Evolutionary conservation across 1,140 invertebrate species (phyloP).

Genomic region (Eupristina koningsbergeri): DNA sequence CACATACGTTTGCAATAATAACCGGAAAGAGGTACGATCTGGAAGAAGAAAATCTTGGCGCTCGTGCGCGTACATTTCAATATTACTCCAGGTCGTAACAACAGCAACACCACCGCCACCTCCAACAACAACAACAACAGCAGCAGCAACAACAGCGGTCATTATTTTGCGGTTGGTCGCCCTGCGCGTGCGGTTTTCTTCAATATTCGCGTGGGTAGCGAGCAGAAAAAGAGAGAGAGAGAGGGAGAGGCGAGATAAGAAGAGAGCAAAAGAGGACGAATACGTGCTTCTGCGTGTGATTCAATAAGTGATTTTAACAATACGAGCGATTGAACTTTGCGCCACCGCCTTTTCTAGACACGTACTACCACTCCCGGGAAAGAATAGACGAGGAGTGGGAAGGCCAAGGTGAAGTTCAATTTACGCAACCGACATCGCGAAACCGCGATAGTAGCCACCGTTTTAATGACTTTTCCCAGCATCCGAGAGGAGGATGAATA

Average conservation of each 20-base stretch:
- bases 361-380: conserved; percentile 3
- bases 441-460: conserved; percentile 12
- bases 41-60: conserved; percentile 11
- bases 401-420: conserved; percentile 44
- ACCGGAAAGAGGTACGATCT: conserved; percentile 19
- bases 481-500: background rate
- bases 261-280: background rate
- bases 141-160: background rate
- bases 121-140: background rate
- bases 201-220: conserved; percentile 38
- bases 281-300: background rate
- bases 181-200: conserved; percentile 35
- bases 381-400: background rate
- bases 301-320: conserved; percentile 44
- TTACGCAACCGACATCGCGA: conserved; percentile 34
- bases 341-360: conserved; percentile 22
- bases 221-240: background rate
- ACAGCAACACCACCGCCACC: background rate
- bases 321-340: conserved; percentile 17
- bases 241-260: background rate
- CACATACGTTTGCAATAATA: conserved; percentile 10
- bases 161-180: conserved; percentile 40
- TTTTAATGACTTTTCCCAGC: conserved; percentile 50
- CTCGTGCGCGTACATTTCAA: conserved; percentile 21
- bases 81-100: background rate